Conservation (phyloP, 2,113 vertebrate genomes). For the Salvelinus namaycush region DNA sequence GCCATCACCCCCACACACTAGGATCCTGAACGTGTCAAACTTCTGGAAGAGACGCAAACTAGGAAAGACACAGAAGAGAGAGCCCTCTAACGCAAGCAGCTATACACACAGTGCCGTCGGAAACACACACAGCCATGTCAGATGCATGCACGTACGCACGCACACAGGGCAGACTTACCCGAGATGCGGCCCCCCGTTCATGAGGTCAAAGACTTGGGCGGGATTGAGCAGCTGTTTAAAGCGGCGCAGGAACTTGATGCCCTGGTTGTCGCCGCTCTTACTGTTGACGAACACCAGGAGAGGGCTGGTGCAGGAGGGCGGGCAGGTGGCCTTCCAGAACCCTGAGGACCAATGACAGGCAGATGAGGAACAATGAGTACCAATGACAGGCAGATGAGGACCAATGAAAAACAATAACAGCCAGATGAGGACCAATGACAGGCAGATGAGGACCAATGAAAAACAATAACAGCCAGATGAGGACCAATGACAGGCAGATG, state of each 20-base stretch:
- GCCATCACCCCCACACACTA: conserved; percentile 96
- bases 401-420: no score
- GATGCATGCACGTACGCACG: neutral
- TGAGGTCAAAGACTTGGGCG: conserved; percentile 96
- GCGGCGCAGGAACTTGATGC: conserved; percentile 92
- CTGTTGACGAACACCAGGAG: conserved; percentile 96
- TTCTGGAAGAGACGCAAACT: conserved; percentile 96
- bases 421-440: no score
- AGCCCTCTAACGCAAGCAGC: neutral
- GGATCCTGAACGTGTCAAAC: conserved; percentile 95
- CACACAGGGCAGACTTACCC: conserved; percentile 77
- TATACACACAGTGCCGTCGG: neutral
- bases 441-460: no score
- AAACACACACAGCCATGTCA: neutral
- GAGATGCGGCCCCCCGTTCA: conserved; percentile 97
- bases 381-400: no score
- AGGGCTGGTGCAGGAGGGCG: conserved; percentile 92
- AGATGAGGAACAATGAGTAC: no score
- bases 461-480: neutral
- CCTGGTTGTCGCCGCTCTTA: conserved; percentile 97
- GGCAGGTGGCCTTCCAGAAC: conserved; percentile 97
- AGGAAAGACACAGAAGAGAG: conserved; percentile 47
- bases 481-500: no score
- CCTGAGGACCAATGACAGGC: conserved; percentile 65
- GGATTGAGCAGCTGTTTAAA: conserved; percentile 98